Evolutionary conservation across 2,113 vertebrate species (phyloP).

Genomic region (Rattus norvegicus): GRCr8 NC_086022.1:68761001-68761500

Average conservation of each 20-base stretch:
- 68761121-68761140: neutral
- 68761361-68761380: accelerated
- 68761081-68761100: neutral
- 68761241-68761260: neutral
- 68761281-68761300: neutral
- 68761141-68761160: neutral
- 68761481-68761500: neutral
- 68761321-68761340: neutral
- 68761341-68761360: neutral
- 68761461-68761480: neutral
- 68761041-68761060: neutral
- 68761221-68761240: accelerated
- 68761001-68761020: accelerated
- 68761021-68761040: no score
- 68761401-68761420: accelerated
- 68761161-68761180: neutral
- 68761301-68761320: neutral
- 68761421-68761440: accelerated
- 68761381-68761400: accelerated
- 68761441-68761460: neutral
- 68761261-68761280: neutral
- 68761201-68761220: neutral
- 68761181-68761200: neutral
- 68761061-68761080: accelerated
- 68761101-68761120: neutral